These are phyloP conservation scores for Polyommatus icarus DNA, from an alignment of 2,888 invertebrate genomes.

Conservation along the genomic window DNA sequence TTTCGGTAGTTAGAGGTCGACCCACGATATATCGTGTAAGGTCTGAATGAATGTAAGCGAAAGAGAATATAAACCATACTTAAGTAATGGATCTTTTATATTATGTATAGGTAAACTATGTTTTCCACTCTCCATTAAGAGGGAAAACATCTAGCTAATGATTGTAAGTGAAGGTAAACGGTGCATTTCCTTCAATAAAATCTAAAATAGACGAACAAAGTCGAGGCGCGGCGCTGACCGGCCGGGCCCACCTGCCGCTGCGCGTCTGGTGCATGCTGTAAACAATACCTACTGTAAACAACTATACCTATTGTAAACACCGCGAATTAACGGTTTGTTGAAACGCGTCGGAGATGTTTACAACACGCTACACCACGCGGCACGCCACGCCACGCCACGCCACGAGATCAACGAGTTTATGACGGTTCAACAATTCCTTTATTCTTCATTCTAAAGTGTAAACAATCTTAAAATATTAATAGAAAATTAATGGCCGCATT, in stretches of 20 bases:
- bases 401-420: background rate
- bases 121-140: background rate
- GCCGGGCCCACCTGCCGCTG: background rate
- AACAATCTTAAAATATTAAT: background rate
- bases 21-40: too few relatives aligned
- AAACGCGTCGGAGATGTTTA: background rate
- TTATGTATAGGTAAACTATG: too few relatives aligned
- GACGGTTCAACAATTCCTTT: slow-evolving; percentile 1
- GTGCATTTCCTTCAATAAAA: background rate
- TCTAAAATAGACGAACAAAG: background rate
- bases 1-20: background rate
- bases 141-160: background rate
- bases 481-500: background rate
- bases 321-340: slow-evolving; percentile 11
- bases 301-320: background rate
- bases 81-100: too few relatives aligned
- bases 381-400: too few relatives aligned
- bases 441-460: background rate
- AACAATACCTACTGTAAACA: background rate
- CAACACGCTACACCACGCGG: background rate
- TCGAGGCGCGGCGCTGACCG: background rate
- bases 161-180: background rate
- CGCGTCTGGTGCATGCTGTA: background rate
- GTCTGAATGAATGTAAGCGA: too few relatives aligned
- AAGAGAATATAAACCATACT: too few relatives aligned